These are phyloP conservation scores for Protobothrops flavoviridis DNA, from an alignment of 2,113 vertebrate genomes.

Conservation along the genomic window DNA sequence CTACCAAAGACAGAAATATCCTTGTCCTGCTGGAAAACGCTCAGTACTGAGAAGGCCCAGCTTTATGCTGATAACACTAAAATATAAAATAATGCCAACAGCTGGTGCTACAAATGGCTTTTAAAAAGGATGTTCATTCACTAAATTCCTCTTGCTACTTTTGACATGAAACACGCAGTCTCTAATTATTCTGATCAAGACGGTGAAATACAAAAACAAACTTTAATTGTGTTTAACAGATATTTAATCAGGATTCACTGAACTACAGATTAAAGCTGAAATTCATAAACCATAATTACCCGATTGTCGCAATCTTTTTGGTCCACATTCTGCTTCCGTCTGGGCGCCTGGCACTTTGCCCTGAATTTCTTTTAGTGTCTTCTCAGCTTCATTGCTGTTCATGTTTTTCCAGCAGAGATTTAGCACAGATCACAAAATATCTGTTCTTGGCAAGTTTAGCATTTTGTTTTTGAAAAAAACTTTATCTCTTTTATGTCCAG, in stretches of 20 bases:
- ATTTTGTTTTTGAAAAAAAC: conserved; percentile 63
- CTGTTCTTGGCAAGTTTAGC: conserved; percentile 81
- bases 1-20: conserved; percentile 47
- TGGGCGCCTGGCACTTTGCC: conserved; percentile 84
- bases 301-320: conserved; percentile 86
- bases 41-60: conserved; percentile 77
- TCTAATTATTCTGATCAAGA: conserved; percentile 89
- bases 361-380: conserved; percentile 84
- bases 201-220: conserved; percentile 88
- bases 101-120: conserved; percentile 86
- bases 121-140: conserved; percentile 87
- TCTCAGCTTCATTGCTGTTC: conserved; percentile 83
- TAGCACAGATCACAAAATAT: conserved; percentile 83
- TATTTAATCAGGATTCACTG: conserved; percentile 89
- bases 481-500: conserved; percentile 57
- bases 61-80: conserved; percentile 83
- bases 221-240: conserved; percentile 89
- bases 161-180: conserved; percentile 85
- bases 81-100: conserved; percentile 86
- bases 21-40: conserved; percentile 73
- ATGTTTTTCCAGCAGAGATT: conserved; percentile 83
- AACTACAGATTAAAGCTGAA: conserved; percentile 89
- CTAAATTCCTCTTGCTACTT: conserved; percentile 84
- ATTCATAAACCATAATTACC: conserved; percentile 90
- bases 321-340: conserved; percentile 84